These are phyloP conservation scores for Tanaodytes sp. DNA, from an alignment of 2,888 invertebrate genomes.

Conservation along the genomic window DNA sequence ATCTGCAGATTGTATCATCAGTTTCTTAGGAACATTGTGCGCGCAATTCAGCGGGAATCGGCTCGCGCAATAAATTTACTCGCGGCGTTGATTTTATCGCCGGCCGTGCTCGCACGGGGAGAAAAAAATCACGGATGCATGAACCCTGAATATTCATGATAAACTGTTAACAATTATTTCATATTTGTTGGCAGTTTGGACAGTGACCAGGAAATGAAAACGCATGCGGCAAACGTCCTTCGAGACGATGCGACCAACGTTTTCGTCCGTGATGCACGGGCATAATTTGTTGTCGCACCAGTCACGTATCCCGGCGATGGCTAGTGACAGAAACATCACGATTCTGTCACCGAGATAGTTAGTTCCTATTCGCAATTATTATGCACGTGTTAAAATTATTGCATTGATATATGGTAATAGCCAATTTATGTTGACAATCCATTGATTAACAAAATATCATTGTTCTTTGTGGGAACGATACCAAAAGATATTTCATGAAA, in stretches of 20 bases:
- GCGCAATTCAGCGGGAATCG: conserved; percentile 23
- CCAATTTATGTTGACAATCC: no score
- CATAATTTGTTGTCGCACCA: conserved; percentile 28
- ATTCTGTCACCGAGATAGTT: conserved; percentile 20
- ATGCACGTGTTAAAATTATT: no score
- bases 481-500: no score
- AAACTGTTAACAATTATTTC: conserved; percentile 19
- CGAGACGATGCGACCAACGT: conserved; percentile 18
- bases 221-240: conserved; percentile 21
- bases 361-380: conserved; percentile 12
- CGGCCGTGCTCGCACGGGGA: conserved; percentile 2
- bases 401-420: no score
- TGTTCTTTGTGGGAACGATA: no score
- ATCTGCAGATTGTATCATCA: conserved; percentile 21
- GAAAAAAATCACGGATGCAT: conserved; percentile 22
- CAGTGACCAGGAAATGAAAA: conserved; percentile 32
- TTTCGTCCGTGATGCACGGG: neutral
- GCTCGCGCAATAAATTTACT: conserved; percentile 12
- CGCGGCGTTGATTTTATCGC: conserved; percentile 5
- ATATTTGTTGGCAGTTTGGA: conserved; percentile 9
- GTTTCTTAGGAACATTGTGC: conserved; percentile 22
- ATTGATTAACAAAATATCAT: no score
- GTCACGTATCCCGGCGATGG: conserved; percentile 10
- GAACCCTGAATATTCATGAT: conserved; percentile 15
- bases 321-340: conserved; percentile 21